A percentile compares a stretch with the other conserved stretches of the same genome.
phyloP scores from a whole-genome alignment of 2,797 vertebrate species.

The Esox lucius region DNA sequence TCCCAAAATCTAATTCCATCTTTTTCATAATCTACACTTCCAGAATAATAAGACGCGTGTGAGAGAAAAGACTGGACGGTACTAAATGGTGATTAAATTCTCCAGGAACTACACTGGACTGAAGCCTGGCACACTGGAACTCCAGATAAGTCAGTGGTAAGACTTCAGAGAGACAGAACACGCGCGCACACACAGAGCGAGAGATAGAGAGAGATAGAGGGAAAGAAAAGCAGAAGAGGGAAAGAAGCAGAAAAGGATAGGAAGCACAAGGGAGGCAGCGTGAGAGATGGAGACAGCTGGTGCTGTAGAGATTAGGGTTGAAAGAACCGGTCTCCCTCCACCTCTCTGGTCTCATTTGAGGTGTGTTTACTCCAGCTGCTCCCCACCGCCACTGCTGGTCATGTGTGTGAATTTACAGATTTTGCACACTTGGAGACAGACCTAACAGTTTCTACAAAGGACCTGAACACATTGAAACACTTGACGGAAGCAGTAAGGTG shows the following conservation, averaged over 20 bases:
- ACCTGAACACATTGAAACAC: background rate
- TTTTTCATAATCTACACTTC: background rate
- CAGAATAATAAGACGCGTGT: background rate
- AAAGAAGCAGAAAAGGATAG: conserved; percentile 23
- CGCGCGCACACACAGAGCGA: background rate
- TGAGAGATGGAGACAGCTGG: conserved; percentile 55
- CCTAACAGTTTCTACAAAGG: background rate
- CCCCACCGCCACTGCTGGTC: background rate
- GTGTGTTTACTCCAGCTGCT: conserved; percentile 42
- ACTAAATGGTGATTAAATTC: conserved; percentile 5
- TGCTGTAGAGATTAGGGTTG: conserved; percentile 68
- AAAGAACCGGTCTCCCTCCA: conserved; percentile 54
- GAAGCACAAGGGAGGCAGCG: conserved; percentile 30
- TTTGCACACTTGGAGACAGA: background rate
- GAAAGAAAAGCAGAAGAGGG: background rate
- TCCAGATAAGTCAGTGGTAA: conserved; percentile 55
- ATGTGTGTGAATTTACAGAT: background rate
- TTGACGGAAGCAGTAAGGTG: background rate
- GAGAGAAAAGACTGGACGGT: background rate
- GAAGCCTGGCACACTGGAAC: conserved; percentile 60
- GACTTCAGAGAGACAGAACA: conserved; percentile 45
- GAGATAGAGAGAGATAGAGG: background rate
- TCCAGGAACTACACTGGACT: conserved; percentile 55
- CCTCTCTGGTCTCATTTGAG: conserved; percentile 50
- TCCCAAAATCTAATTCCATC: conserved; percentile 31